These are phyloP conservation scores for Phaethornis superciliosus DNA, from an alignment of 2,113 vertebrate species.

Conservation along the genomic window DNA sequence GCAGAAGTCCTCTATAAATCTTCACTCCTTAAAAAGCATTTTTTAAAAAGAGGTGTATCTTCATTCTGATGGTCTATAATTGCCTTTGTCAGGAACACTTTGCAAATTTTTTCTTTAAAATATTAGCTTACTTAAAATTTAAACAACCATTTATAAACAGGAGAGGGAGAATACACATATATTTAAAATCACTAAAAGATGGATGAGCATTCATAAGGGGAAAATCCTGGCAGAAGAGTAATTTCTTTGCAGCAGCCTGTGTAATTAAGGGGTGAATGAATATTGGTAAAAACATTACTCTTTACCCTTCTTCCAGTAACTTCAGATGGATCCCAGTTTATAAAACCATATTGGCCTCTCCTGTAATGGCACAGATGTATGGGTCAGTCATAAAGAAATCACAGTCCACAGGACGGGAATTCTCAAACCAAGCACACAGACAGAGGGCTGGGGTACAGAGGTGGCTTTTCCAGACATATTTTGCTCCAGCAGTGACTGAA, in stretches of 20 bases:
- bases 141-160: slow-evolving; percentile 10
- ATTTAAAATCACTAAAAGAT: slow-evolving; percentile 18
- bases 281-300: not conserved
- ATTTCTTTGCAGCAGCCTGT: not conserved
- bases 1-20: slow-evolving; percentile 46
- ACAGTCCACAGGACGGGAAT: fast-evolving
- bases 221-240: not conserved
- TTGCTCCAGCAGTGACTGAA: not conserved
- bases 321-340: not conserved
- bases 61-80: slow-evolving; percentile 37
- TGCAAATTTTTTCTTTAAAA: slow-evolving; percentile 5
- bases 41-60: not conserved
- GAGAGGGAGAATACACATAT: not conserved
- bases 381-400: not conserved
- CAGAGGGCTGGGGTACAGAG: fast-evolving
- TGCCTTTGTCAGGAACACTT: slow-evolving; percentile 23
- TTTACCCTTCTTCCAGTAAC: not conserved
- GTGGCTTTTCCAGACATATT: not conserved
- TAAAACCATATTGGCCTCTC: not conserved
- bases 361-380: not conserved
- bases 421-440: fast-evolving
- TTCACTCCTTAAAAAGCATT: not conserved
- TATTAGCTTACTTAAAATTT: slow-evolving; percentile 16
- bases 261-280: not conserved
- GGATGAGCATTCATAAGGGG: not conserved